Evolutionary conservation across 2,113 vertebrate species (phyloP), one percentile per base, ranked within the genome.

Genomic region (Aythya baeri): DNA sequence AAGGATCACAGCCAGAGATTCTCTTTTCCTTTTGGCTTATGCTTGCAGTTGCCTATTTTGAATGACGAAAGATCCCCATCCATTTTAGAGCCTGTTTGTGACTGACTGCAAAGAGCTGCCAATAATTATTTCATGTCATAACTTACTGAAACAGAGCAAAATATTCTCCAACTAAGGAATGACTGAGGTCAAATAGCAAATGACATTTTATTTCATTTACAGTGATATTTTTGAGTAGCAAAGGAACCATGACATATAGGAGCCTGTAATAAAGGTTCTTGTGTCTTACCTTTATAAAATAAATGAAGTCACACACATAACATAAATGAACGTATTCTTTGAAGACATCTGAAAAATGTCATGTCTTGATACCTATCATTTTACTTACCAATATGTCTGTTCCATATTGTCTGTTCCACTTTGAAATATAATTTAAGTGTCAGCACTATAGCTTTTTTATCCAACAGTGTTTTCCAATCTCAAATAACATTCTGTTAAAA

Each of bases 171-270:
- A 61, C 29, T 50, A 12, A 83, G 25, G 73, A 91, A 91, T 88
- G 82, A 92, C 79, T 86, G 70, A 73, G 58, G 50, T 68, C 83
- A 87, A 81, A 94, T 68, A 96, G 96, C 93, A 97, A 97, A 94
- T 93, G 91, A 85, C 34, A 38, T 85, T 98, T 97, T 98, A 98
- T 98, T 98, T 92, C 94, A 96, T 95, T 96, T 97, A 97, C 97
- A 95, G 93, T 97, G 83, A 91, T 71, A 61, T 82, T 70, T 88
- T 54, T 79, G 92, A 73, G 74, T 86, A 96, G 89, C 80, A 80
- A 86, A 96, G 78, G 71, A 97, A 78, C 73, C 82, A 50, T 34
- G 82, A 91, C 73, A 62, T 90, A 93, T 14, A 93, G 76, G n/a
- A 76, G 62, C 72, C 83, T 82, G 74, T 63, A 83, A 77, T 88